Evolutionary conservation across 1,140 invertebrate genomes (phyloP).

Genomic region (Sycophila sp.): DNA sequence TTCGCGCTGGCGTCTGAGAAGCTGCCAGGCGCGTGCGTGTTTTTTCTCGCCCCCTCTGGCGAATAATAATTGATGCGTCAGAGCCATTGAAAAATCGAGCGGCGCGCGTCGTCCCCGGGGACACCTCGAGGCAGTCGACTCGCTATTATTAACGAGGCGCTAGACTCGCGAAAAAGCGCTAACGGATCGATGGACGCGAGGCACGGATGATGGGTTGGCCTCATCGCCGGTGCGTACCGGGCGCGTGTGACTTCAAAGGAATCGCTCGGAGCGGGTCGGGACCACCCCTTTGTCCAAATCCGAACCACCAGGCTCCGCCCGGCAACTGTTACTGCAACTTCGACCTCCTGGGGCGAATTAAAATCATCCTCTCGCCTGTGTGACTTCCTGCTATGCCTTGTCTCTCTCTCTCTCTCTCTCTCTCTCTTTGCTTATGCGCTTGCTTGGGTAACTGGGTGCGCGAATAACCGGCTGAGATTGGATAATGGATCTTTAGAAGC

Average conservation of each 20-base stretch:
- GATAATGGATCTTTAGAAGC: too few relatives aligned
- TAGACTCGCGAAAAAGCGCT: neutral
- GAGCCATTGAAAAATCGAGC: neutral
- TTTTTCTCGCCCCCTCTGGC: too few relatives aligned
- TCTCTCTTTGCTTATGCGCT: too few relatives aligned
- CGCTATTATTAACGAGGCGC: neutral
- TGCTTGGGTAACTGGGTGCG: too few relatives aligned
- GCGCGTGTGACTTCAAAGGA: conserved; percentile 10
- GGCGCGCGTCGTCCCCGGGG: neutral
- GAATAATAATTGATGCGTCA: neutral
- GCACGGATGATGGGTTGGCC: neutral
- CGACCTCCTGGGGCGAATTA: too few relatives aligned
- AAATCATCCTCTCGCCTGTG: too few relatives aligned
- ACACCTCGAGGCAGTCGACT: neutral
- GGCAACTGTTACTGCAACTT: too few relatives aligned
- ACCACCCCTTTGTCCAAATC: conserved; percentile 1
- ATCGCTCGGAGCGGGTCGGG: neutral
- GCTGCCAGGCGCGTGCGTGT: too few relatives aligned
- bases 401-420: neutral
- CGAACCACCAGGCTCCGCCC: too few relatives aligned
- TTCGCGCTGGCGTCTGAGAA: neutral
- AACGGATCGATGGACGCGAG: neutral
- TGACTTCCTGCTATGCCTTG: neutral
- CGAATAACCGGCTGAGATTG: too few relatives aligned
- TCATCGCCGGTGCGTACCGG: neutral